Percentiles rank a stretch among this genome's conserved stretches.
Evolutionary conservation across 2,888 invertebrate genomes (phyloP).

Genomic region (Leistus spinibarbis): DNA sequence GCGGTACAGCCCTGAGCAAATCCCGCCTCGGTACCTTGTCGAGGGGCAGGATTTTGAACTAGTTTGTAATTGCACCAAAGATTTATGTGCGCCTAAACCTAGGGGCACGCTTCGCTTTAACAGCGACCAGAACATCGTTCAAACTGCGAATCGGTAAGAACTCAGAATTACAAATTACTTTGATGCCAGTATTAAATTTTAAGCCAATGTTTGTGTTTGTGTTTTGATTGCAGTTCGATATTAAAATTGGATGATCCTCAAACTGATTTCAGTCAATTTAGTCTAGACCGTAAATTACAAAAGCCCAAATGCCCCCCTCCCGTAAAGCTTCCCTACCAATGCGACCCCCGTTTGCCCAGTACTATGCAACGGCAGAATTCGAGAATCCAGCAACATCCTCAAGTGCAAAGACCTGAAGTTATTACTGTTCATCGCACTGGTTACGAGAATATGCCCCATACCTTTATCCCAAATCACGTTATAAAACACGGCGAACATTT

Average conservation of each 20-base stretch:
- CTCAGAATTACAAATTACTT: not conserved
- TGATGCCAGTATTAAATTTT: too few relatives aligned
- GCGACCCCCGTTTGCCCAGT: not conserved
- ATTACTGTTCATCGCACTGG: slow-evolving; percentile 30
- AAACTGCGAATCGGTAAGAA: slow-evolving; percentile 42
- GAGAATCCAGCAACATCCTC: not conserved
- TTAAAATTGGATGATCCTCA: slow-evolving; percentile 50
- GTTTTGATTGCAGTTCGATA: slow-evolving; percentile 49
- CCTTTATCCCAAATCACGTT: slow-evolving; percentile 21
- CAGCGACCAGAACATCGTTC: slow-evolving; percentile 50
- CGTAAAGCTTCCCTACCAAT: slow-evolving; percentile 14
- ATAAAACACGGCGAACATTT: slow-evolving; percentile 11
- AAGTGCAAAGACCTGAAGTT: slow-evolving; percentile 18
- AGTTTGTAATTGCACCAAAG: slow-evolving; percentile 52
- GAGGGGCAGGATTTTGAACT: slow-evolving; percentile 50
- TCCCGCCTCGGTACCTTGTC: slow-evolving; percentile 47
- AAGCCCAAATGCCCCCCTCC: slow-evolving; percentile 47
- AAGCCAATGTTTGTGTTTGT: not conserved
- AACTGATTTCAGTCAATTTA: slow-evolving; percentile 55
- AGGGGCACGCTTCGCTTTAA: slow-evolving; percentile 46
- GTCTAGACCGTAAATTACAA: slow-evolving; percentile 58
- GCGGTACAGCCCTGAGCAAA: slow-evolving; percentile 48
- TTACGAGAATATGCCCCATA: slow-evolving; percentile 17
- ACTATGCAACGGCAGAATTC: slow-evolving; percentile 9
- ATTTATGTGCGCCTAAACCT: slow-evolving; percentile 40